Base-by-base conservation (phyloP, 2,113 vertebrate genomes). In the Megaceryle torquata region DNA sequence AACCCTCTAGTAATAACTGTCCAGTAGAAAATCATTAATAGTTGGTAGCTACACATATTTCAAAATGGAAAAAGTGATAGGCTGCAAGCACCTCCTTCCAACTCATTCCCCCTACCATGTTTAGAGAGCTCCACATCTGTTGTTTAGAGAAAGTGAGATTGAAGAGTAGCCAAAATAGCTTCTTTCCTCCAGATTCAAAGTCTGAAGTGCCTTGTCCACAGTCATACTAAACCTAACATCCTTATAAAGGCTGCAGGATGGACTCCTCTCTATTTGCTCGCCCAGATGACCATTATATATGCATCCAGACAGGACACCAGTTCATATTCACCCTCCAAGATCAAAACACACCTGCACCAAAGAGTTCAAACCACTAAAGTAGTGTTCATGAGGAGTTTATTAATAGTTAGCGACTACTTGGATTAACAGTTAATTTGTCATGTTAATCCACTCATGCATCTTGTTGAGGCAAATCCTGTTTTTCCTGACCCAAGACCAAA, bases 371-470 rank as follows among this genome's bases (percentile, higher is more conserved):
- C 60, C 22, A 25, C 78, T 91, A 43, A 80, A 41, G 71, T 46
- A 89, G 63, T 81, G 71, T 80, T 89, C 89, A 83, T 48, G 56
- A 94, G 76, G 70, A 89, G 50, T 95, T 94, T 91, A 91, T 97
- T 93, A 95, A 94, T 80, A 93, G 43, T 51, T 83, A 60, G 63
- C 87, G 85, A 65, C 87, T 95, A 90, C 79, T 78, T 11, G 89
- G 94, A 96, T 94, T 95, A 96, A 83, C 84, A 91, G 86, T 91
- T 95, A 95, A 95, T 96, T 96, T 96, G 78, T 90, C 89, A 86
- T 94, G 82, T 86, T 96, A 93, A 95, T 87, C 84, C 64, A 63
- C 54, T 93, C 87, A 82, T 82, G 74, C 37, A 77, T 91, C 87
- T 78, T 93, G 44, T 85, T 89, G 60, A 92, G 64, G 54, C 46